Percentiles rank a stretch among this genome's conserved stretches.
phyloP scores from a whole-genome alignment of 2,113 vertebrate genomes.

The Eidolon helvum region DNA sequence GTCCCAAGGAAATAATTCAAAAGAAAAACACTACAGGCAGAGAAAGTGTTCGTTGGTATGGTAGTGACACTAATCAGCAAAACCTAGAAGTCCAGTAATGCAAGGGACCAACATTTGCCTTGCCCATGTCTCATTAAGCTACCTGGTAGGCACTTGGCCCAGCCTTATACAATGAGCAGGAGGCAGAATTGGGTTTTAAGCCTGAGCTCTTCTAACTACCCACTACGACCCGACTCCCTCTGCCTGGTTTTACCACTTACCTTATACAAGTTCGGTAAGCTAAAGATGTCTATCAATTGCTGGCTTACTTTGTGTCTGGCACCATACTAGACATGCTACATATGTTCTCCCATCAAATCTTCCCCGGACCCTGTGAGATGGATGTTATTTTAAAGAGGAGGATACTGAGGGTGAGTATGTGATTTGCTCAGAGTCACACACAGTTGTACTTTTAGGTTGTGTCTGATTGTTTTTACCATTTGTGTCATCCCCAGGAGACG shows the following conservation, averaged over 20 bases:
- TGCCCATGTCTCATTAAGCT: rapidly evolving
- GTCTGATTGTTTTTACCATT: neutral
- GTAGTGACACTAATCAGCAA: neutral
- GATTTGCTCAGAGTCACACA: neutral
- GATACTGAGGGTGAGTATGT: neutral
- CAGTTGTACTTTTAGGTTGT: neutral
- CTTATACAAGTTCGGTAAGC: neutral
- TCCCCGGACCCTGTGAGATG: neutral
- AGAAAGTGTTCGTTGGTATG: neutral
- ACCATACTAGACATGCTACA: neutral
- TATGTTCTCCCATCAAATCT: neutral
- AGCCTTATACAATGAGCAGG: neutral
- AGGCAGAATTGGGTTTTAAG: neutral
- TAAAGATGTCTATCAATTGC: neutral
- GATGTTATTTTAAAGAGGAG: neutral
- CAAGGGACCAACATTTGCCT: neutral
- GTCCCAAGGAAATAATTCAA: slow-evolving; percentile 57
- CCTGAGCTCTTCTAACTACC: neutral
- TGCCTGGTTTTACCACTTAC: neutral
- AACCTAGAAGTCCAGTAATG: neutral
- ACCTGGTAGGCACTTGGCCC: neutral
- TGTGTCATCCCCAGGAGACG: neutral
- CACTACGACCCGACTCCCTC: neutral
- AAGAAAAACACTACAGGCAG: neutral
- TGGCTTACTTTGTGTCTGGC: neutral